Evolutionary conservation across 2,797 vertebrate species (phyloP), one percentile per base, ranked within the genome.

Genomic region (Myotis planiceps): DNA sequence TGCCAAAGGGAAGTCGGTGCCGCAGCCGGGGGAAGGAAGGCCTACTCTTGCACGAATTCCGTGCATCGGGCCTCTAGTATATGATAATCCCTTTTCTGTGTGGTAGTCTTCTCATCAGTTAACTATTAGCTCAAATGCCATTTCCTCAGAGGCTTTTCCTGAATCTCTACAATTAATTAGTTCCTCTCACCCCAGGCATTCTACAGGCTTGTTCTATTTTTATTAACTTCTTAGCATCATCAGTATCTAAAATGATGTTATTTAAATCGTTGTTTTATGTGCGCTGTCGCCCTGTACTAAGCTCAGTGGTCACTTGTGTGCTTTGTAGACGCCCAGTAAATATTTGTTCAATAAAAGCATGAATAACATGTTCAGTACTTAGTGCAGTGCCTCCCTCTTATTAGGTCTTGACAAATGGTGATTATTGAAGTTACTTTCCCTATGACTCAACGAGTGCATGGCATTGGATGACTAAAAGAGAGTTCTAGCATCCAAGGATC

Each of bases 91-190:
- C 23, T 91, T 78, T 32, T 83, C 84, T 86, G n/a, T 55, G 7
- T 71, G 25, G 6, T n/a, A 83, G 37, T 71, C 42, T 71, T 58
- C 32, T 96, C 8, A 32, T 78, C n/a, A 63, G 27, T 94, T 95
- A 75, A 47, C 39, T 88, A 27, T 87, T 68, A 86, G 49, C 72
- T 95, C 32, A 79, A 32, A 74, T 60, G 32, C 39, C 8, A 2
- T 74, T 16, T 91, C 68, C 58, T 93, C 63, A 69, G 45, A 86
- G 81, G 27, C 23, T 74, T 83, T 92, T 90, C 68, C 76, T 60
- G n/a, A 51, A 7, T n/a, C 18, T 84, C 29, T 12, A n/a, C 60
- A 12, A 21, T 79, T 72, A 85, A 37, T 29, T n/a, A 58, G 10
- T 82, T 14, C 21, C 78, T 84, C 5, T 89, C 15, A n/a, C 1